Base-by-base conservation (phyloP, 2,113 vertebrate genomes). In the Macrotis lagotis region DNA sequence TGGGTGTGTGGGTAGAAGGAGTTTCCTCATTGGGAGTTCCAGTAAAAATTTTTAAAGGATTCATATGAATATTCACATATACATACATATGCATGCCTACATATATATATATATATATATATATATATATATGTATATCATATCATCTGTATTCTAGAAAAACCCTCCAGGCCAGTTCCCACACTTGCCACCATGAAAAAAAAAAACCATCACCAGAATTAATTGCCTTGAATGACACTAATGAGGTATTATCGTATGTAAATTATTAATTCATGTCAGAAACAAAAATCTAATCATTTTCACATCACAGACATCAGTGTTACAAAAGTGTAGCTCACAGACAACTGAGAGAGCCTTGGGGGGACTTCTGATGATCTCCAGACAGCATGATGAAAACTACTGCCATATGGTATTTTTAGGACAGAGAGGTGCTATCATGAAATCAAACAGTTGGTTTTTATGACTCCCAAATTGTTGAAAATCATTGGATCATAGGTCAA, bases 181-280 rank as follows among this genome's bases (percentile, higher is more conserved):
- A 74, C 44, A 24, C 0, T 44, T 50, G 55, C 11, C 14, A 2
- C 31, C 14, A 7, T 25, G n/a, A 51, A 89, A 37, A 51, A 19
- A 47, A 10, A 66, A 3, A 8, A 47, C 93, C 50, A 44, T n/a
- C 19, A 0, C 6, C 6, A 88, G 66, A 74, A 88, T 50, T 49
- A 91, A 1, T 51, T 1, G 0, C 53, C 0, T 1, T 12, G 50
- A 3, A 92, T n/a, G 94, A 93, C 24, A 0, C 0, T 0, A 19
- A 28, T 8, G 89, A 53, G n/a, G 31, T 74, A 50, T 7, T 11
- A 49, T 24, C 28, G 48, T 22, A 2, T 10, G 14, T 50, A n/a
- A 83, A 0, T 74, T 37, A 1, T 24, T 28, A 10, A 37, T 47
- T 83, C 48, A 51, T 5, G 8, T 92, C 22, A 31, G 74, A 28